These are phyloP conservation scores for Fringilla coelebs DNA, from an alignment of 2,797 vertebrate species.

Conservation along the genomic window DNA sequence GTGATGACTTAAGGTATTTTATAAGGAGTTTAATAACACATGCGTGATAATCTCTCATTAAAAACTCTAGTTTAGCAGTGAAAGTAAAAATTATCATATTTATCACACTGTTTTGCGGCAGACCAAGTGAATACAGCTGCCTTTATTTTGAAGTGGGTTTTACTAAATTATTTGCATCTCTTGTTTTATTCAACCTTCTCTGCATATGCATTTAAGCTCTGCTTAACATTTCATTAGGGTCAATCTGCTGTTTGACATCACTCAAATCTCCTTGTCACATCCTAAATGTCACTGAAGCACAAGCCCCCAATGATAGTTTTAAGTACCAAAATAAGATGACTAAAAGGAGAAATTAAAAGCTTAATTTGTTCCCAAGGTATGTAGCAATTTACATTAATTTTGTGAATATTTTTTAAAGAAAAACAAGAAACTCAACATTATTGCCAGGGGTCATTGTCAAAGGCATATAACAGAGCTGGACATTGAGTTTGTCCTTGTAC, in stretches of 20 bases:
- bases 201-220: conserved; percentile 15
- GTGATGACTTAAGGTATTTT: not conserved
- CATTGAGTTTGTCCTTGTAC: not conserved
- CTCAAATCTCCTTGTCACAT: conserved; percentile 25
- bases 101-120: not conserved
- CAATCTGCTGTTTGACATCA: conserved; percentile 47
- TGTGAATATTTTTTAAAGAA: not conserved
- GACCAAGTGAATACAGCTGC: not conserved
- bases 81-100: not conserved
- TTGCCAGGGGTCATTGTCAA: not conserved
- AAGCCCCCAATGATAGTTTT: not conserved
- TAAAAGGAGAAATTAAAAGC: conserved; percentile 15
- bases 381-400: not conserved
- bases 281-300: conserved; percentile 33
- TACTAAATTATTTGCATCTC: not conserved
- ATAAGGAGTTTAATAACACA: not conserved
- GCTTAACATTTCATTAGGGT: conserved; percentile 49
- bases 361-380: not conserved
- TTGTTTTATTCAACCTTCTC: not conserved
- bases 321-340: not conserved
- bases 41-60: not conserved
- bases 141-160: not conserved
- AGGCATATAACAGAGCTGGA: not conserved
- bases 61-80: not conserved
- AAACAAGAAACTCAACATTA: not conserved